phyloP scores from a whole-genome alignment of 2,888 invertebrate species.

The Silvanus unidentatus region DNA sequence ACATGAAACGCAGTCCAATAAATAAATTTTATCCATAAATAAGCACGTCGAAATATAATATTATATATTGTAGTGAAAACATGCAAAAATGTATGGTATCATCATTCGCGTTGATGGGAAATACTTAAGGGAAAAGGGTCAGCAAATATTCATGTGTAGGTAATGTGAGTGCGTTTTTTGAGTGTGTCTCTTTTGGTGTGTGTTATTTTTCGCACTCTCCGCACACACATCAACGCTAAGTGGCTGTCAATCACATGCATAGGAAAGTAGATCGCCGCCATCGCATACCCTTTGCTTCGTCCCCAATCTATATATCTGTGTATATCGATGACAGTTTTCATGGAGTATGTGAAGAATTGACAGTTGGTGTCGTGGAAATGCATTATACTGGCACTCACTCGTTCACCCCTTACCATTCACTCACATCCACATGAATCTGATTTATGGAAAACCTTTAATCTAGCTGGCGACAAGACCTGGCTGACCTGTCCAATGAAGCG shows the following conservation, averaged over 20 bases:
- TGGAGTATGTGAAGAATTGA: background rate
- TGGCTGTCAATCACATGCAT: constrained; percentile 26
- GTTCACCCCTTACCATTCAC: too few species aligned
- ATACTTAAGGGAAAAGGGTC: constrained; percentile 17
- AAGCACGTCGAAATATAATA: constrained; percentile 10
- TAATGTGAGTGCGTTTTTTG: constrained; percentile 18
- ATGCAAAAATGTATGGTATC: background rate
- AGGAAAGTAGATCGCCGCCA: constrained; percentile 15
- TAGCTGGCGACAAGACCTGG: constrained; percentile 35
- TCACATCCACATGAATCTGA: constrained; percentile 22
- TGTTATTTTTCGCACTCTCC: constrained; percentile 21
- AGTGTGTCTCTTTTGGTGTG: constrained; percentile 16
- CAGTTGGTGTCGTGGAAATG: constrained; percentile 3
- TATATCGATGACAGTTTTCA: too few species aligned
- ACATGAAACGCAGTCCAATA: constrained; percentile 13
- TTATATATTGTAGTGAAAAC: constrained; percentile 4
- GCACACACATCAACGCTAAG: constrained; percentile 20
- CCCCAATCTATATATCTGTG: too few species aligned
- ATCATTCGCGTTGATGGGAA: constrained; percentile 1
- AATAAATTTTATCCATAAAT: constrained; percentile 18
- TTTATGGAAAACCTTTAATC: constrained; percentile 41
- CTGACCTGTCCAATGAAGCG: constrained; percentile 44
- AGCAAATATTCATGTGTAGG: constrained; percentile 23
- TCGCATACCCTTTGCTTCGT: background rate
- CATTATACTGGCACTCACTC: background rate